These are phyloP conservation scores for Fratercula arctica DNA, from an alignment of 2,797 vertebrate genomes.

Conservation along the genomic window DNA sequence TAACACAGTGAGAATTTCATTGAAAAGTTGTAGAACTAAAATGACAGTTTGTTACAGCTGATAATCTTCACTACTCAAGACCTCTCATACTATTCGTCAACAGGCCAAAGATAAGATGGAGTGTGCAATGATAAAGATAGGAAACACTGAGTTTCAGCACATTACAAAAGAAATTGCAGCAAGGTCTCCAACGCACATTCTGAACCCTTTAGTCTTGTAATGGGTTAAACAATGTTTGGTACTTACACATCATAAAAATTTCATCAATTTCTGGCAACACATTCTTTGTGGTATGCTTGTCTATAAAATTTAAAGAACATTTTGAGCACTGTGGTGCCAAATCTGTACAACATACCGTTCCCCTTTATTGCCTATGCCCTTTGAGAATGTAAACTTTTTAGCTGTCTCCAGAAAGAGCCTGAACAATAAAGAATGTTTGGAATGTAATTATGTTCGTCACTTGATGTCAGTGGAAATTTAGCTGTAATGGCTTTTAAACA, in stretches of 20 bases:
- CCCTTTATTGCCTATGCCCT: neutral
- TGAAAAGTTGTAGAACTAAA: neutral
- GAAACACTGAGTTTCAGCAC: neutral
- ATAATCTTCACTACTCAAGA: neutral
- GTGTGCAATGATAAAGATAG: neutral
- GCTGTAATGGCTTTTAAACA: neutral
- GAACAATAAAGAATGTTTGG: neutral
- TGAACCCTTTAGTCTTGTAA: neutral
- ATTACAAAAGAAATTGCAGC: neutral
- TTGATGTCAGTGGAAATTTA: neutral
- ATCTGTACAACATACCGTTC: neutral
- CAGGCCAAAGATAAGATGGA: neutral
- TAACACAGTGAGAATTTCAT: neutral
- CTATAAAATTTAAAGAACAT: neutral
- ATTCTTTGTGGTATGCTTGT: neutral
- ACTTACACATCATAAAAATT: neutral
- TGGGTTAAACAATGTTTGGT: neutral
- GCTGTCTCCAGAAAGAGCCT: neutral
- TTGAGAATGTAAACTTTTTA: neutral
- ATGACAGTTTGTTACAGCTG: neutral
- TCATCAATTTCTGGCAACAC: neutral
- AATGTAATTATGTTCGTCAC: slow-evolving; percentile 3
- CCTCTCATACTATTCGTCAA: neutral
- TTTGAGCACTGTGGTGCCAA: neutral
- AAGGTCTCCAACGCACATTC: neutral